These are phyloP conservation scores for Drosophila kohkoa DNA, from an alignment of 1,140 invertebrate species.

Conservation along the genomic window DNA sequence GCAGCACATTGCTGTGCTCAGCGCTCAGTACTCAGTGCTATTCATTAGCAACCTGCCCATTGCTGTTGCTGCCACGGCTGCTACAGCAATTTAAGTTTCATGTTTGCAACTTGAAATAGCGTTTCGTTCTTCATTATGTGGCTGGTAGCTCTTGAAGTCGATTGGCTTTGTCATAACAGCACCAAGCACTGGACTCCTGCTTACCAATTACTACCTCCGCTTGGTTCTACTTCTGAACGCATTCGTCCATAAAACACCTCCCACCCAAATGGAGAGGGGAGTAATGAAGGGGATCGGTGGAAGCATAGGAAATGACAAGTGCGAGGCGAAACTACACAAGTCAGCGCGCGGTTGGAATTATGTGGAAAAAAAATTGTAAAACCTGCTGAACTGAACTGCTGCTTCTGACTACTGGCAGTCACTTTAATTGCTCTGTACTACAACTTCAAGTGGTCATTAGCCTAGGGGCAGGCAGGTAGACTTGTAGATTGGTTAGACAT, in stretches of 20 bases:
- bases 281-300: not conserved
- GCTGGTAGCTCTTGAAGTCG: slow-evolving; percentile 14
- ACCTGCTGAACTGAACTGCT: slow-evolving; percentile 47
- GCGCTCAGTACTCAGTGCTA: not conserved
- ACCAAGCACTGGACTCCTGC: slow-evolving; percentile 24
- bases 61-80: slow-evolving; percentile 9
- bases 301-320: slow-evolving; percentile 9
- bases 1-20: not conserved
- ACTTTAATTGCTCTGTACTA: slow-evolving; percentile 69
- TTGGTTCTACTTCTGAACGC: not conserved
- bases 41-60: slow-evolving; percentile 29
- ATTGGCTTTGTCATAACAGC: slow-evolving; percentile 63
- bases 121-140: slow-evolving; percentile 50
- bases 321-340: not conserved
- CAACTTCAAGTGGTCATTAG: slow-evolving; percentile 68
- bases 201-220: slow-evolving; percentile 12
- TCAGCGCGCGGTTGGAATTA: slow-evolving; percentile 46
- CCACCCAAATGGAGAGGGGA: not conserved
- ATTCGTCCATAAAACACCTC: not conserved
- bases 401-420: slow-evolving; percentile 31
- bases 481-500: not conserved
- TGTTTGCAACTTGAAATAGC: slow-evolving; percentile 30
- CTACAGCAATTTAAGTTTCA: slow-evolving; percentile 38
- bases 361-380: slow-evolving; percentile 39
- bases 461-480: not conserved